Conservation (phyloP, 2,797 vertebrate genomes). For the Sebastes kiyomatsui region DNA sequence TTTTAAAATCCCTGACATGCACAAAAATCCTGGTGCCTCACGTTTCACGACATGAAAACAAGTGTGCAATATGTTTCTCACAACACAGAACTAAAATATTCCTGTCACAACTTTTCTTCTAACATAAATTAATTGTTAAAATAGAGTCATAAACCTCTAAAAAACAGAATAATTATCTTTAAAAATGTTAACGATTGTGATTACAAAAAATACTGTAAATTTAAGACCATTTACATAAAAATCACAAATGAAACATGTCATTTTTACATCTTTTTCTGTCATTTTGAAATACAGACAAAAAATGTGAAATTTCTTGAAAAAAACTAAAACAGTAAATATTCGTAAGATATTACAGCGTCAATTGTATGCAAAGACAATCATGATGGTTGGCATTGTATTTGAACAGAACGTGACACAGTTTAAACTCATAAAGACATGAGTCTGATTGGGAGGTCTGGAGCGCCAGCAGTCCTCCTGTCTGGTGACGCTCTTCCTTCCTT, state of each 20-base stretch:
- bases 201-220: no score
- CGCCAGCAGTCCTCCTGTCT: conserved; percentile 72
- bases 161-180: no score
- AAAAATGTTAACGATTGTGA: no score
- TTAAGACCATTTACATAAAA: no score
- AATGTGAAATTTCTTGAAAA: no score
- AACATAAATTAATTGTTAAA: no score
- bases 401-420: conserved; percentile 30
- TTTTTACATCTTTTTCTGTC: no score
- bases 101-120: neutral
- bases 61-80: neutral
- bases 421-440: conserved; percentile 40
- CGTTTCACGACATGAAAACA: neutral
- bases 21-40: neutral
- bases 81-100: neutral
- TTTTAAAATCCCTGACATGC: neutral
- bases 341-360: no score
- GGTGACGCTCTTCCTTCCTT: conserved; percentile 87
- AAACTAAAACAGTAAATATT: neutral
- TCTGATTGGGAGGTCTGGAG: conserved; percentile 55
- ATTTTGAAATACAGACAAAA: no score
- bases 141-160: no score
- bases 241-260: no score
- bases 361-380: neutral
- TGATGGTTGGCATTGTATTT: neutral